Base-by-base conservation (phyloP, 2,113 vertebrate genomes). In the Ameiurus melas region DNA sequence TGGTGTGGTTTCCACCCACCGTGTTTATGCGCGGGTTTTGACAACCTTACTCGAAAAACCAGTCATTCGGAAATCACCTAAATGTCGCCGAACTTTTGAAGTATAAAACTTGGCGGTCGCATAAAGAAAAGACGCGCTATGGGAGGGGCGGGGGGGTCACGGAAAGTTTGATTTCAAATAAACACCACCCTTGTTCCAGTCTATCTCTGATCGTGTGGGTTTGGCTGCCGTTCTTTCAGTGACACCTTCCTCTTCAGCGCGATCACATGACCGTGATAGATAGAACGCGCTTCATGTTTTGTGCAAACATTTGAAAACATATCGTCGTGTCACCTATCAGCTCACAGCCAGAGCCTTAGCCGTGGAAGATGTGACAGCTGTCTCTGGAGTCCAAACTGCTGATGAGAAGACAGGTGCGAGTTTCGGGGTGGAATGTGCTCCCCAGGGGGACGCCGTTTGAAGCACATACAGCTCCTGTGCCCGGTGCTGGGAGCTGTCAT, bases 391-490 rank as follows among this genome's bases (percentile, higher is more conserved):
- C 85, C 25, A 30, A 55, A 17, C 70, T 78, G 62, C 75, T 43
- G 51, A 87, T 89, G 88, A 62, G 85, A 64, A 68, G 86, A 89
- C 90, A 89, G 88, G 90, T 91, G 90, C 83, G 83, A 89, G 60
- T 89, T 83, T 85, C 78, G 58, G 84, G 83, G 83, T 85, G 83
- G 60, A 62, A 55, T 33, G 60, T 43, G 71, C 30, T 27, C 73
- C 81, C 73, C 0, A 58, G 20, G 79, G 85, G 86, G 78, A 60
- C 43, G 51, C 90, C 66, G 83, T 88, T 81, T 91, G 90, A 89
- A 89, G 30, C 80, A n/a, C 78, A 71, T 85, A 86, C 88, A 87
- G 86, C 88, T 84, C 84, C 53, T 68, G 78, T 47, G 58, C 77
- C 66, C 78, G 66, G 39, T 60, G 88, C 83, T 86, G 84, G 86